Evolutionary conservation across 2,888 invertebrate genomes (phyloP).

Genomic region (Brachylomia viminalis): DNA sequence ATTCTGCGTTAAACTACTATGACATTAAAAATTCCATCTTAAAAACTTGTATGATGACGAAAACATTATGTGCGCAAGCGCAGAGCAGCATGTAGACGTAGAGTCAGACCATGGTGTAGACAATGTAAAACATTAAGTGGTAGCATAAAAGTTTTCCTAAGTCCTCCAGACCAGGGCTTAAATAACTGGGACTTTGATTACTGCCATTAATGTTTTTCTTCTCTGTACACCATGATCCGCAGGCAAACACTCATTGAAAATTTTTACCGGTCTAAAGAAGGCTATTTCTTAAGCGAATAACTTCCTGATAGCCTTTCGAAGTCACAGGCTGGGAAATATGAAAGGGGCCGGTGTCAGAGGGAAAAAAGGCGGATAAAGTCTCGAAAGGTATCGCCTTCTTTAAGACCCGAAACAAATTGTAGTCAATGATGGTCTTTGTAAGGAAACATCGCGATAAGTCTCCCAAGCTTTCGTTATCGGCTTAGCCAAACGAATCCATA

Average conservation of each 20-base stretch:
- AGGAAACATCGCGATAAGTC: constrained; percentile 30
- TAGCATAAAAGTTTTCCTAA: background rate
- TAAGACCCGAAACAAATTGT: background rate
- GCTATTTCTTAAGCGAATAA: background rate
- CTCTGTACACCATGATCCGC: background rate
- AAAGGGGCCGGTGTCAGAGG: background rate
- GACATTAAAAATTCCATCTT: constrained; percentile 6
- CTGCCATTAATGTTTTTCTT: background rate
- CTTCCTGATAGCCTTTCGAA: background rate
- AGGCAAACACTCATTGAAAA: background rate
- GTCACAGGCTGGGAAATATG: background rate
- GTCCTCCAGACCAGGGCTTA: background rate
- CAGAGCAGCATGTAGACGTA: background rate
- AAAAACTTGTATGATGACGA: background rate
- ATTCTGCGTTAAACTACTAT: constrained; percentile 14
- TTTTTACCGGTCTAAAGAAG: background rate
- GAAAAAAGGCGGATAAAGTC: too few relatives aligned
- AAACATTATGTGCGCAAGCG: constrained; percentile 6
- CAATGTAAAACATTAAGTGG: background rate
- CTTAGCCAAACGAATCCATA: constrained; percentile 60
- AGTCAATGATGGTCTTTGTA: background rate
- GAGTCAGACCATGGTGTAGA: constrained; percentile 8
- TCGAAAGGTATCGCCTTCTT: background rate
- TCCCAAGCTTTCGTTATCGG: constrained; percentile 51
- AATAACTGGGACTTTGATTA: background rate